Conservation (phyloP, 2,797 vertebrate species). For the Anabas testudineus region DNA sequence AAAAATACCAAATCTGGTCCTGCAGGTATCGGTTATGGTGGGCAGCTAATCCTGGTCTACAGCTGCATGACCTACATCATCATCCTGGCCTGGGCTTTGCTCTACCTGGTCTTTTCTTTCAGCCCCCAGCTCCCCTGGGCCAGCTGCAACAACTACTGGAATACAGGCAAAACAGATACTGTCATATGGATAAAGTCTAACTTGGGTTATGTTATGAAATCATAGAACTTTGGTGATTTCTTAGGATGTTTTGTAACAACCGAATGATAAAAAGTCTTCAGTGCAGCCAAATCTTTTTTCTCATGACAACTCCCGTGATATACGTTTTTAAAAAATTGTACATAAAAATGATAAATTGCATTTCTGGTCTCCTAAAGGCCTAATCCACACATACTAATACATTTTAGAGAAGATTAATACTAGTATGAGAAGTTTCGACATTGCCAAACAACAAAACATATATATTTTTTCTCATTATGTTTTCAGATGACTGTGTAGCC, state of each 20-base stretch:
- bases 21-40: constrained; percentile 82
- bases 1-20: background rate
- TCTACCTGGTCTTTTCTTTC: constrained; percentile 84
- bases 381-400: too few species aligned
- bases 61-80: constrained; percentile 79
- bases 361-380: background rate
- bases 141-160: constrained; percentile 82
- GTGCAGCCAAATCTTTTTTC: too few species aligned
- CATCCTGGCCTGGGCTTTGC: constrained; percentile 81
- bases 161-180: constrained; percentile 70
- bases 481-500: constrained; percentile 75
- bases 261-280: too few species aligned
- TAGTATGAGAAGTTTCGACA: background rate
- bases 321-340: too few species aligned
- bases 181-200: background rate
- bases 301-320: too few species aligned
- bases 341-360: too few species aligned
- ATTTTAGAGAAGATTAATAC: too few species aligned
- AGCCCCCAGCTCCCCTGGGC: constrained; percentile 80
- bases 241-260: background rate
- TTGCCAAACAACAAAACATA: background rate
- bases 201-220: background rate
- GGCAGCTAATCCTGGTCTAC: constrained; percentile 79
- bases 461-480: background rate
- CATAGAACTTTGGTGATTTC: too few species aligned